Evolutionary conservation across 2,113 vertebrate genomes (phyloP).

Genomic region (Indicator indicator): DNA sequence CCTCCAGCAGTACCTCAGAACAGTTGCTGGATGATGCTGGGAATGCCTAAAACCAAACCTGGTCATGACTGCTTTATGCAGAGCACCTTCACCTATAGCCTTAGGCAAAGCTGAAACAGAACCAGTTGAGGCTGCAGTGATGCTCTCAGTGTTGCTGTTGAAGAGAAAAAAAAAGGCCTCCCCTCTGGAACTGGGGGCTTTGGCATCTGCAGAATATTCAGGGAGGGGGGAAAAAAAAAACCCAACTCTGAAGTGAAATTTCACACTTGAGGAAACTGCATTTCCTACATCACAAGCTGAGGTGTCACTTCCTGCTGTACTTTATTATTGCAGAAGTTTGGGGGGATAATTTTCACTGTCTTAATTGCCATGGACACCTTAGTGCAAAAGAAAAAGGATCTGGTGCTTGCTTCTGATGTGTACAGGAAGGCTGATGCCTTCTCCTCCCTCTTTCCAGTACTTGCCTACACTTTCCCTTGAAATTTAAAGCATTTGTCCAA

Average conservation of each 20-base stretch:
- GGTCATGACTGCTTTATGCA: neutral
- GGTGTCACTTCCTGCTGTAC: neutral
- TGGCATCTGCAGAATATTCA: neutral
- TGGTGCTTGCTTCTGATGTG: neutral
- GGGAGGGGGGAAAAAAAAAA: neutral
- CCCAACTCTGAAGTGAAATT: neutral
- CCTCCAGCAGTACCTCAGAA: neutral
- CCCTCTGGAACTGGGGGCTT: neutral
- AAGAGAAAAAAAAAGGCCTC: neutral
- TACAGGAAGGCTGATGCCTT: neutral
- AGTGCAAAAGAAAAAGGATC: neutral
- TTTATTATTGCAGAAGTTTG: neutral
- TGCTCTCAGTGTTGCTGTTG: neutral
- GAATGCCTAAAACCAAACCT: neutral
- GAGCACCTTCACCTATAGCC: neutral
- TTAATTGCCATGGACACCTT: rapidly evolving
- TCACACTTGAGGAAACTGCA: neutral
- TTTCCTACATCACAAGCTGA: neutral
- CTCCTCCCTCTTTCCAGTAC: neutral
- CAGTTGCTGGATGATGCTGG: neutral
- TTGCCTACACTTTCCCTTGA: neutral
- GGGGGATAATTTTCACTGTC: neutral
- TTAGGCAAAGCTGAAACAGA: neutral
- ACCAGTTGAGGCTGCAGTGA: neutral
- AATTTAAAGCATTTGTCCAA: neutral